Evolutionary conservation across 2,888 invertebrate species (phyloP).

Genomic region (Acrobasis consociella): DNA sequence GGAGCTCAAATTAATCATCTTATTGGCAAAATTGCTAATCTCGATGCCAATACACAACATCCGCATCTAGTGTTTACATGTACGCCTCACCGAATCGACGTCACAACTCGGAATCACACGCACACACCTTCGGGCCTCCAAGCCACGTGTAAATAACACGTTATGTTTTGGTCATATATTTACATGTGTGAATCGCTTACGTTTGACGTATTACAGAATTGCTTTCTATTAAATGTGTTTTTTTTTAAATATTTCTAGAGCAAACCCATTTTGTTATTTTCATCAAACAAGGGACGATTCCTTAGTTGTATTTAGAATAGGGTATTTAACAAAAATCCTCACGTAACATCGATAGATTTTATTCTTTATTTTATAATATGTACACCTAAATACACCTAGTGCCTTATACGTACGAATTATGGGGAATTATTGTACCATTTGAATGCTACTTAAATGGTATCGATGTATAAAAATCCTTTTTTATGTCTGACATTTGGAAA

Average conservation of each 20-base stretch:
- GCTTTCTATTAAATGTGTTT: not conserved
- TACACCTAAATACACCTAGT: too few relatives aligned
- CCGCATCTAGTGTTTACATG: conserved; percentile 58
- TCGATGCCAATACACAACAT: conserved; percentile 39
- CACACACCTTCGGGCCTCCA: conserved; percentile 68
- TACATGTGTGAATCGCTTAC: conserved; percentile 26
- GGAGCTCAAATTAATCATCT: too few relatives aligned
- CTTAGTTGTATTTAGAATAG: too few relatives aligned
- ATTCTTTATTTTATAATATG: too few relatives aligned
- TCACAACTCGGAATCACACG: conserved; percentile 50
- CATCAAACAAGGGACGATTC: too few relatives aligned
- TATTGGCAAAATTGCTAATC: not conserved
- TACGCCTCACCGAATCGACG: conserved; percentile 67
- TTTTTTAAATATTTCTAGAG: not conserved
- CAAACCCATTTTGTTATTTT: not conserved
- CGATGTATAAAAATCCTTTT: too few relatives aligned
- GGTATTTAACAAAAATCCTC: too few relatives aligned
- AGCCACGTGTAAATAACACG: conserved; percentile 65
- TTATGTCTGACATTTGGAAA: too few relatives aligned
- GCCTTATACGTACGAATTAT: too few relatives aligned
- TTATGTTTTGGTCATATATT: conserved; percentile 44
- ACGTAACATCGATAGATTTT: too few relatives aligned
- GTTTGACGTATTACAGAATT: conserved; percentile 22
- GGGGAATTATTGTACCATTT: too few relatives aligned
- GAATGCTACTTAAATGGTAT: too few relatives aligned